Evolutionary conservation across 37 sponge, comb jelly and placozoan species (phyloP).

Genomic region (Spongilla lacustris): DNA sequence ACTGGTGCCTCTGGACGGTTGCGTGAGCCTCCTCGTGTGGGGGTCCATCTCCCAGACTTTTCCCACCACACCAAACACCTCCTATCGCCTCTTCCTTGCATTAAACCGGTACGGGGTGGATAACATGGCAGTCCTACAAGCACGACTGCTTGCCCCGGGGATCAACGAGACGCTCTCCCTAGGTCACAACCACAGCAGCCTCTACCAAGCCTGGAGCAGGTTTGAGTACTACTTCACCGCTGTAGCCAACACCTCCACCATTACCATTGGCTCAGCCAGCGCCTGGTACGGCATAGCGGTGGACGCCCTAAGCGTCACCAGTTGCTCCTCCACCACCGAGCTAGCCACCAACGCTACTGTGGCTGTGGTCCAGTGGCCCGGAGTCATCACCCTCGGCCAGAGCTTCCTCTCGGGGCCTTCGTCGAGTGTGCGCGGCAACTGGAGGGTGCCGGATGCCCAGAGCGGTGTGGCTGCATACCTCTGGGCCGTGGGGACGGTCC

Average conservation of each 20-base stretch:
- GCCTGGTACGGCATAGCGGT: slow-evolving; percentile 22
- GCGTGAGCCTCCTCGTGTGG: slow-evolving; percentile 19
- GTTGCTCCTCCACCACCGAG: neutral
- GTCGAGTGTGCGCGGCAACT: slow-evolving; percentile 12
- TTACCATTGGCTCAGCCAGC: neutral
- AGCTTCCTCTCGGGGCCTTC: neutral
- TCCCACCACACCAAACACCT: slow-evolving; percentile 9
- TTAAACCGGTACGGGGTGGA: neutral
- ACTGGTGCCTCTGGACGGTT: slow-evolving; percentile 33
- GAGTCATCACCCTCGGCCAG: neutral
- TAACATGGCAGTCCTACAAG: neutral
- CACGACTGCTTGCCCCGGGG: slow-evolving; percentile 18
- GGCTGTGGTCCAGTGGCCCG: neutral
- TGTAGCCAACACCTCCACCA: no score
- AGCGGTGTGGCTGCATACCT: slow-evolving; percentile 56
- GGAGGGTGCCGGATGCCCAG: slow-evolving; percentile 55
- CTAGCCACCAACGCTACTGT: neutral
- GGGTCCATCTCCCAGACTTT: slow-evolving; percentile 40
- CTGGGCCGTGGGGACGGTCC: slow-evolving; percentile 74
- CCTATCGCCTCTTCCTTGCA: slow-evolving; percentile 18
- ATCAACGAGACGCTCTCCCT: neutral
- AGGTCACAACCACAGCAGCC: neutral
- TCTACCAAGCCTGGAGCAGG: slow-evolving; percentile 11
- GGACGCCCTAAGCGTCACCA: slow-evolving; percentile 33
- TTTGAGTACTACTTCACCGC: slow-evolving; percentile 31